Base-by-base conservation (phyloP, 2,797 vertebrate species). In the Brotula barbata region DNA sequence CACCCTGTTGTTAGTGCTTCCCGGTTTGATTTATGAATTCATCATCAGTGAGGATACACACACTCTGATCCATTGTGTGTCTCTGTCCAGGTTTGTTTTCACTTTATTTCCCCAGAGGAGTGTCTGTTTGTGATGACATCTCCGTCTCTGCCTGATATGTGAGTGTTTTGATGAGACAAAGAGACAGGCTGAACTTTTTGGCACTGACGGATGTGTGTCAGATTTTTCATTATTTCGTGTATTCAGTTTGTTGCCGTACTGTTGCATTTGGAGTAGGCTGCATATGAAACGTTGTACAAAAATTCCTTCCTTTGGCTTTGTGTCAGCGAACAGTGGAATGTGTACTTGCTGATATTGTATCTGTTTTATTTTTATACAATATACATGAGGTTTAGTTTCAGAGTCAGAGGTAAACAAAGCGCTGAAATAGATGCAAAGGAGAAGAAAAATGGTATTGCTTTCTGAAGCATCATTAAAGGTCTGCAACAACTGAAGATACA, bases 151-250 rank as follows among this genome's bases (percentile, higher is more conserved):
- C 17, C 51, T 47, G 4, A 37, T 45, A 15, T 43, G 2, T 25
- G n/a, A 7, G 12, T 21, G 5, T 47, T 64, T 8, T 36, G n/a
- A 66, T 23, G 21, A 36, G 48, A 36, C 56, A 6, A 45, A 28
- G 43, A 22, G 44, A 20, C 14, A 5, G 2, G 34, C 34, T 33
- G 19, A 42, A 7, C 44, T 8, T 46, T 55, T 49, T 17, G 1
- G 10, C 33, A 33, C 14, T 36, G 42, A 19, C 9, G 2, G 3
- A 15, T 7, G 47, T 22, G 28, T 69, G 49, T 67, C 10, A 19
- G 15, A 56, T 43, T 28, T 40, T 51, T 52, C 6, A 50, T 50
- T 47, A 15, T 74, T 25, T 20, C 17, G 45, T 55, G 8, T 9
- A 14, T 15, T 51, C 19, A 72, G 21, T 20, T 21, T 46, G 51